phyloP scores from a whole-genome alignment of 2,888 invertebrate species.

The Drepanosiphum platanoidis region DNA sequence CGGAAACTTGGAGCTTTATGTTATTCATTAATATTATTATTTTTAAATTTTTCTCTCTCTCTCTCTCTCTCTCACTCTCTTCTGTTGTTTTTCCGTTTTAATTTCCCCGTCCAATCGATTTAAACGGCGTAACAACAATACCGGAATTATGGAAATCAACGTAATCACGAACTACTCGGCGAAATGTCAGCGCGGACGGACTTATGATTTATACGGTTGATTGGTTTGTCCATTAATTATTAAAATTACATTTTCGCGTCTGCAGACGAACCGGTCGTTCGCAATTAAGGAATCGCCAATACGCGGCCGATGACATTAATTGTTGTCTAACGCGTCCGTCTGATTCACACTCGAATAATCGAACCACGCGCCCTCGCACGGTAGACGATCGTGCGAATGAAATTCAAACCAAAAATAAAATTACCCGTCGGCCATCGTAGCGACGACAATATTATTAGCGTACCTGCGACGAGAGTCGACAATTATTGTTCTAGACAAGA shows the following conservation, averaged over 20 bases:
- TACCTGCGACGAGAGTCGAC: neutral
- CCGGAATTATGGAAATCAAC: constrained; percentile 45
- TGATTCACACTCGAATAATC: too few relatives aligned
- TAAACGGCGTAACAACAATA: constrained; percentile 48
- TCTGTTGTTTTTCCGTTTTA: constrained; percentile 18
- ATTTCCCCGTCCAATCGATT: constrained; percentile 39
- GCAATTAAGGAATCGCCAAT: constrained; percentile 27
- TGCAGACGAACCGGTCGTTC: neutral
- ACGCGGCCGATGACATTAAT: neutral
- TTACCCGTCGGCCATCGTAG: too few relatives aligned
- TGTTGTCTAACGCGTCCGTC: constrained; percentile 9
- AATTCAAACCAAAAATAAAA: neutral
- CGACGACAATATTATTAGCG: neutral
- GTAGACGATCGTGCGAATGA: neutral
- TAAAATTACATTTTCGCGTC: constrained; percentile 46
- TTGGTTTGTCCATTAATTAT: constrained; percentile 47
- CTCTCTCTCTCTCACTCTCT: neutral
- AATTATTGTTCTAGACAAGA: neutral
- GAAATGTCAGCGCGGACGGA: neutral
- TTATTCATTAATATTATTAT: constrained; percentile 40
- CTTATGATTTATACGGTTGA: constrained; percentile 48
- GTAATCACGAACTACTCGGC: constrained; percentile 36
- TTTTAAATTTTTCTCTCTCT: neutral
- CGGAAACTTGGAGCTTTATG: constrained; percentile 45
- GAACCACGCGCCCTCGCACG: neutral